Evolutionary conservation across 2,797 vertebrate genomes (phyloP), one percentile per base, ranked within the genome.

Genomic region (Eidolon dupreanum): DNA sequence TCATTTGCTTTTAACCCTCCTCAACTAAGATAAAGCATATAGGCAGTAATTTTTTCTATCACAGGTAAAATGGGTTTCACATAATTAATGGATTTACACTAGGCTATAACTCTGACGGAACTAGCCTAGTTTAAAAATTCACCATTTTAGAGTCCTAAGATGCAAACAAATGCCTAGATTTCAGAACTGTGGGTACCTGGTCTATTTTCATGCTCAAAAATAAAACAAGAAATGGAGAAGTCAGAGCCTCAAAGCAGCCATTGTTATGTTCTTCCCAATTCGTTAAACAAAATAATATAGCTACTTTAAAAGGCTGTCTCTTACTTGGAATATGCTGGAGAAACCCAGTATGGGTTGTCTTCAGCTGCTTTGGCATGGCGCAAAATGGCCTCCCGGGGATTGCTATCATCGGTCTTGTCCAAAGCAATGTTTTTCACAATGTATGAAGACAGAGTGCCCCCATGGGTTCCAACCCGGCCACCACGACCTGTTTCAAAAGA

Each of bases 391-490:
- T 99, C 99, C 38, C 99, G 98, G 0, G 99, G 99, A 96, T 99
- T 99, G 97, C 99, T 99, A 97, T 99, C 99, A 0, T 99, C 99
- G 0, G 99, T 99, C 98, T 99, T 99, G 97, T 99, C 99, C 97
- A 99, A 96, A 70, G 99, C 99, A 43, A 99, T 99, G 98, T 99
- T 99, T 98, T 99, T 99, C 94, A 99, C 99, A 33, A 99, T 99
- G 92, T 99, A 99, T 0, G 99, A 99, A 0, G 99, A 99, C 97
- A 99, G 98, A 4, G 99, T 99, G 43, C 99, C 99, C 0, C 99
- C 99, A 0, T 99, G 99, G 65, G 99, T 99, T 11, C 99, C 99
- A 51, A 99, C 99, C 94, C 99, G 98, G 19, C 99, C 99, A 82
- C 99, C 99, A 1, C 99, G 99, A 95, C 99, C 99, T 99, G 98